A percentile compares a stretch with the other conserved stretches of the same genome.
These are phyloP conservation scores for Echiichthys vipera DNA, from an alignment of 2,797 vertebrate species.

Conservation along the genomic window DNA sequence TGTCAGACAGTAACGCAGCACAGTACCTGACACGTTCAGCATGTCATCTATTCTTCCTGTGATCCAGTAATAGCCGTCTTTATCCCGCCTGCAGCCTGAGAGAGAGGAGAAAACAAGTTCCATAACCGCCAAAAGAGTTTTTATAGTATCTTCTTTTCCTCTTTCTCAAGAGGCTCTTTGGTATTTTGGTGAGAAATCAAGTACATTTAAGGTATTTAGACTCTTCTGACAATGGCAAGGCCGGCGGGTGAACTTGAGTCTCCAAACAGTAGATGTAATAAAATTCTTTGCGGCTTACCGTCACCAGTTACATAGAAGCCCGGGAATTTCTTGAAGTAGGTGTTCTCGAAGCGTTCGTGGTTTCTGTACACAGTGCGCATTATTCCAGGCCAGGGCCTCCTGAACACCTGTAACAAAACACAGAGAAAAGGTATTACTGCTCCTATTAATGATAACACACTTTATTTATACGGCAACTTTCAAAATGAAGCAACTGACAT, in stretches of 20 bases:
- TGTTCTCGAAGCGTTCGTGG: conserved; percentile 86
- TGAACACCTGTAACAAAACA: conserved; percentile 81
- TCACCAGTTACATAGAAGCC: conserved; percentile 89
- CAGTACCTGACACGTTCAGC: conserved; percentile 88
- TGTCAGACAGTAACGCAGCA: neutral
- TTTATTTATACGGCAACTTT: neutral
- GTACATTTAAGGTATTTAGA: neutral
- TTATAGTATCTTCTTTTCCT: neutral
- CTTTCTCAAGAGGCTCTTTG: neutral
- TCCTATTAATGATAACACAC: neutral
- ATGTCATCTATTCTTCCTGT: conserved; percentile 90
- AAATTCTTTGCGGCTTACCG: conserved; percentile 68
- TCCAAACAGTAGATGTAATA: neutral
- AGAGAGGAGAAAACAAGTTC: conserved; percentile 21
- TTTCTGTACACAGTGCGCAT: conserved; percentile 85
- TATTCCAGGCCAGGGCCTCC: conserved; percentile 87
- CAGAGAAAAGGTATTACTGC: neutral
- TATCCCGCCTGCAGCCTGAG: conserved; percentile 86
- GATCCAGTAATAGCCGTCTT: conserved; percentile 90
- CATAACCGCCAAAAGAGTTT: conserved; percentile 1
- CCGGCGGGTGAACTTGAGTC: neutral
- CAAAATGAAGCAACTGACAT: neutral
- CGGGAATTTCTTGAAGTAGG: conserved; percentile 88
- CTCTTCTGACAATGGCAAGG: neutral
- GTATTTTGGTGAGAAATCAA: conserved; percentile 16